These are phyloP conservation scores for Macrotus californicus DNA, from an alignment of 2,113 vertebrate genomes.

Conservation along the genomic window DNA sequence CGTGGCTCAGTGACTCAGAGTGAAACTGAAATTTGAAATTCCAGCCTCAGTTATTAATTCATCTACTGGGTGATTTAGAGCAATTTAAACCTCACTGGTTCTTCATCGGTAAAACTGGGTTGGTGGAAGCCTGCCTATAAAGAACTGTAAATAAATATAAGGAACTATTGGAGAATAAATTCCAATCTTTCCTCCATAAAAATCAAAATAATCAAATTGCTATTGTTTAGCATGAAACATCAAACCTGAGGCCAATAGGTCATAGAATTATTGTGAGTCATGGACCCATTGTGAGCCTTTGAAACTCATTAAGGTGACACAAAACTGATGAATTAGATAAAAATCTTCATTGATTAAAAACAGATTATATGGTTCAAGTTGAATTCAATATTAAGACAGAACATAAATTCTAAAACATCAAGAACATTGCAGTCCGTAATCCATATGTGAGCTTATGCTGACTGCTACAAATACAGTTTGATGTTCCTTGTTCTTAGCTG, in stretches of 20 bases:
- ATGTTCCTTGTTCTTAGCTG: not conserved
- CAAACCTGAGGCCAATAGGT: not conserved
- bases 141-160: slow-evolving; percentile 23
- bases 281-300: not conserved
- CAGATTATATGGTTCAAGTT: not conserved
- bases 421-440: not conserved
- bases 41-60: not conserved
- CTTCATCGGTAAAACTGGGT: not conserved
- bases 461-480: not conserved
- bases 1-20: not conserved
- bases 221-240: slow-evolving; percentile 3
- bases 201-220: not conserved
- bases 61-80: not conserved
- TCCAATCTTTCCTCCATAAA: not conserved
- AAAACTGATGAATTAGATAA: slow-evolving; percentile 3
- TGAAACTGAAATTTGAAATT: not conserved
- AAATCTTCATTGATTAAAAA: not conserved
- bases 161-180: not conserved
- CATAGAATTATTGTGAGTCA: not conserved
- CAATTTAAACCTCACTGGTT: not conserved
- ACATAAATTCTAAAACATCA: not conserved
- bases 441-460: not conserved
- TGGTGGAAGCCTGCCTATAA: not conserved
- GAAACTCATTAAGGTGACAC: slow-evolving; percentile 1
- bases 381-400: slow-evolving; percentile 1